phyloP scores from a whole-genome alignment of 2,113 vertebrate species.

The Myocastor coypus region DNA sequence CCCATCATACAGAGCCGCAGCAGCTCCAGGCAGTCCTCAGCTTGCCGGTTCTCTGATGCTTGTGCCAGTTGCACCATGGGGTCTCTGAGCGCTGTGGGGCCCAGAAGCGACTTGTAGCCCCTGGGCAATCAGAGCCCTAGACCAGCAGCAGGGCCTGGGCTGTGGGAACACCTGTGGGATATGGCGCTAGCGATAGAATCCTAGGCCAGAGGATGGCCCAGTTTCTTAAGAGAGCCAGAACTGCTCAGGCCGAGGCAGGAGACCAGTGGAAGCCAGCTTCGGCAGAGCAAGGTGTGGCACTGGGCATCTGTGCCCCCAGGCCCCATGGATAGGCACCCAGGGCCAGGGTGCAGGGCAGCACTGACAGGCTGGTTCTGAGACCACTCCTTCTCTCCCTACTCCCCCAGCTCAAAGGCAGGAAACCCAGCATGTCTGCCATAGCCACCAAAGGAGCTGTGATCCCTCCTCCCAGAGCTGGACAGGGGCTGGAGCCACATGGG shows the following conservation, averaged over 20 bases:
- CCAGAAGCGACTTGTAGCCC: not conserved
- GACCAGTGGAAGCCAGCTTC: not conserved
- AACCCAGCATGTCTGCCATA: not conserved
- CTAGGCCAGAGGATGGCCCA: not conserved
- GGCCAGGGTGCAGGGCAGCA: not conserved
- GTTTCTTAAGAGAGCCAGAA: not conserved
- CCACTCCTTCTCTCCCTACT: not conserved
- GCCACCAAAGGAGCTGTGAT: not conserved
- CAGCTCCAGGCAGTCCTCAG: not conserved
- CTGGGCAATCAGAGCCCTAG: not conserved
- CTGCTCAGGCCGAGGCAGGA: not conserved
- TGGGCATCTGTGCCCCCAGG: not conserved
- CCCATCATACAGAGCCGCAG: not conserved
- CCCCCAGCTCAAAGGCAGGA: not conserved
- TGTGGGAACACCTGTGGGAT: not conserved
- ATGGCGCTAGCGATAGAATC: not conserved
- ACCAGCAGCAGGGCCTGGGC: not conserved
- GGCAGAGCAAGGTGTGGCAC: fast-evolving
- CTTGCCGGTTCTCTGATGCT: not conserved
- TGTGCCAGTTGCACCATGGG: fast-evolving
- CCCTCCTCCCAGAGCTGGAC: not conserved
- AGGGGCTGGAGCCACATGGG: not conserved
- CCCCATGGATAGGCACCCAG: fast-evolving
- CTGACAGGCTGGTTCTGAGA: not conserved
- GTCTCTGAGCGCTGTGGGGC: not conserved